Conservation (phyloP, 2,888 invertebrate genomes). For the Metellina segmentata region DNA sequence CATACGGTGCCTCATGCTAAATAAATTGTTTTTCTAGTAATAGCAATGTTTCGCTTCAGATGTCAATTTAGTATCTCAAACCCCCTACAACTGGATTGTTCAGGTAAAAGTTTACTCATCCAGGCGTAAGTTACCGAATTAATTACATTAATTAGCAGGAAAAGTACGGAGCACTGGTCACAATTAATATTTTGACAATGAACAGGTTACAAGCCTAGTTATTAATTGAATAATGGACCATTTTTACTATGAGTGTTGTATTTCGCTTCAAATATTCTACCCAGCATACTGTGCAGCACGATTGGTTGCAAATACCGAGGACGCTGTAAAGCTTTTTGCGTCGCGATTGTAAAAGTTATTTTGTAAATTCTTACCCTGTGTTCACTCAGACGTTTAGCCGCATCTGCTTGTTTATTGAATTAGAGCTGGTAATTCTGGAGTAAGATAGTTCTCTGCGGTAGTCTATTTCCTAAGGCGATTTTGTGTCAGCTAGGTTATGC, state of each 20-base stretch:
- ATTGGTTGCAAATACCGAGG: background rate
- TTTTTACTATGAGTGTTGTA: conserved; percentile 4
- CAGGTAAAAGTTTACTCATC: conserved; percentile 27
- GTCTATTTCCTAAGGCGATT: no score
- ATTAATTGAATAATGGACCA: conserved; percentile 37
- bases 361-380: background rate
- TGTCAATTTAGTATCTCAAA: background rate
- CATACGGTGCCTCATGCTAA: background rate
- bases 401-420: conserved; percentile 7
- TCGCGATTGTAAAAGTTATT: background rate
- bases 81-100: background rate
- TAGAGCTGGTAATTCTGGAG: background rate
- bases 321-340: no score
- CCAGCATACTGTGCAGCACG: background rate
- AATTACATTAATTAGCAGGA: conserved; percentile 56
- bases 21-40: background rate
- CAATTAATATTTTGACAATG: conserved; percentile 46
- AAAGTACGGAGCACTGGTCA: conserved; percentile 11
- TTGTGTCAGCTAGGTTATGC: no score
- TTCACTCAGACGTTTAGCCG: background rate
- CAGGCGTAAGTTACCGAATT: conserved; percentile 34
- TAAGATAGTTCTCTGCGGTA: no score
- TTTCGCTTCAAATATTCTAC: background rate
- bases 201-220: conserved; percentile 10
- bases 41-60: background rate